Percentiles rank a stretch among this genome's conserved stretches.
These are phyloP conservation scores for Himalopsyche japonica DNA, from an alignment of 2,888 invertebrate genomes.

Conservation along the genomic window DNA sequence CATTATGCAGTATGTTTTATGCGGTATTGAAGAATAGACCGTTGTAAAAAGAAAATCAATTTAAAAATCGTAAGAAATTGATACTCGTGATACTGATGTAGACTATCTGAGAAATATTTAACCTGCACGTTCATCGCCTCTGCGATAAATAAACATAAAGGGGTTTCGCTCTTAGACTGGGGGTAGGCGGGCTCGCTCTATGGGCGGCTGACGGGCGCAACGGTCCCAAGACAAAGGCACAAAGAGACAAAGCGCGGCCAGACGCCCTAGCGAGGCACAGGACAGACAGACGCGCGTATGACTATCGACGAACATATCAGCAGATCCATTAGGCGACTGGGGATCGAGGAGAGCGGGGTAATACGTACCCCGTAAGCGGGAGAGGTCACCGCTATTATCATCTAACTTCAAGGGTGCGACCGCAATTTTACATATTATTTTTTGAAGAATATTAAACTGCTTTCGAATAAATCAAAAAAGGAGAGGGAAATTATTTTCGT, in stretches of 20 bases:
- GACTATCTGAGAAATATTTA: background rate
- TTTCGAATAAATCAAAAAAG: too few species aligned
- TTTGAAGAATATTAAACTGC: too few species aligned
- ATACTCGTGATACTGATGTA: too few species aligned
- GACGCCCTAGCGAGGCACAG: constrained; percentile 17
- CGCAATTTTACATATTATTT: too few species aligned
- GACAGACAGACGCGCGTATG: constrained; percentile 24
- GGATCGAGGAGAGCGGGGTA: background rate
- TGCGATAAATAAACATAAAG: background rate
- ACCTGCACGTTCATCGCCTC: background rate
- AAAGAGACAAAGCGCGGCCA: constrained; percentile 28
- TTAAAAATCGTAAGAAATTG: too few species aligned
- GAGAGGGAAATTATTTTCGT: too few species aligned
- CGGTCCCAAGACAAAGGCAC: constrained; percentile 22
- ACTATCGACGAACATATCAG: constrained; percentile 35
- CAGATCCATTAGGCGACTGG: constrained; percentile 26
- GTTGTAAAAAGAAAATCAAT: too few species aligned
- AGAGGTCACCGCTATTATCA: background rate
- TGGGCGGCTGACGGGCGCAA: background rate
- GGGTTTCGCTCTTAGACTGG: background rate
- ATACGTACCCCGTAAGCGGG: background rate
- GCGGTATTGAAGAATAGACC: too few species aligned
- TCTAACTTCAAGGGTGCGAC: background rate
- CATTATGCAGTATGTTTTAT: too few species aligned
- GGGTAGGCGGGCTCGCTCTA: background rate